phyloP scores from a whole-genome alignment of 2,797 vertebrate species.

The Cephalopachus bancanus region DNA sequence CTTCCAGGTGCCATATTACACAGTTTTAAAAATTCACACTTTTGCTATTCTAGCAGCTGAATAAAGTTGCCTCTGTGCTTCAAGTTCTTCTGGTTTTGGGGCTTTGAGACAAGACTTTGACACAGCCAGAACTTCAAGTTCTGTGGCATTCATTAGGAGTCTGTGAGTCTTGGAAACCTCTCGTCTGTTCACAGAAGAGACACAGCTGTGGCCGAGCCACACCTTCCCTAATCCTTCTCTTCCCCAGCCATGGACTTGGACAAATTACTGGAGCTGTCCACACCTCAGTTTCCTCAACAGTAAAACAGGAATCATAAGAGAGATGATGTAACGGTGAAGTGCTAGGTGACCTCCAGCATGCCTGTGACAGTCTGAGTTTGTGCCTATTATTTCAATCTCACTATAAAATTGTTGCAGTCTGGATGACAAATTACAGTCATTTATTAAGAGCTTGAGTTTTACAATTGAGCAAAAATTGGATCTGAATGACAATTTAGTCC shows the following conservation, averaged over 20 bases:
- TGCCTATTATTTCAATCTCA: background rate
- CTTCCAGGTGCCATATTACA: background rate
- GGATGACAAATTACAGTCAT: background rate
- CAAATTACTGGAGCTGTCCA: background rate
- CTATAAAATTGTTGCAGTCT: background rate
- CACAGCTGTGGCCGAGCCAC: background rate
- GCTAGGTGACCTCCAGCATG: background rate
- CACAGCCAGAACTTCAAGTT: accelerated
- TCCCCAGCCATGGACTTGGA: background rate
- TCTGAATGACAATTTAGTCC: background rate
- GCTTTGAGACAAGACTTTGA: background rate
- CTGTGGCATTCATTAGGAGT: background rate
- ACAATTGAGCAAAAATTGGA: background rate
- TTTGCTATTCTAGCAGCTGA: background rate
- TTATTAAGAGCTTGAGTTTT: background rate
- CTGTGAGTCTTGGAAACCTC: background rate
- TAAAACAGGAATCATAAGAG: background rate
- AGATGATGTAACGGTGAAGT: background rate
- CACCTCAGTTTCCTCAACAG: background rate
- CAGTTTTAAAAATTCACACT: background rate
- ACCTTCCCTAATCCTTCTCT: background rate
- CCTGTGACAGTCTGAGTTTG: background rate
- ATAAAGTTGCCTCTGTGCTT: background rate
- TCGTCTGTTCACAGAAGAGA: background rate
- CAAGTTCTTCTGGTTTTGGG: background rate